Conservation (phyloP, 64 coral and sea anemone genomes). For the Pocillopora verrucosa region DNA sequence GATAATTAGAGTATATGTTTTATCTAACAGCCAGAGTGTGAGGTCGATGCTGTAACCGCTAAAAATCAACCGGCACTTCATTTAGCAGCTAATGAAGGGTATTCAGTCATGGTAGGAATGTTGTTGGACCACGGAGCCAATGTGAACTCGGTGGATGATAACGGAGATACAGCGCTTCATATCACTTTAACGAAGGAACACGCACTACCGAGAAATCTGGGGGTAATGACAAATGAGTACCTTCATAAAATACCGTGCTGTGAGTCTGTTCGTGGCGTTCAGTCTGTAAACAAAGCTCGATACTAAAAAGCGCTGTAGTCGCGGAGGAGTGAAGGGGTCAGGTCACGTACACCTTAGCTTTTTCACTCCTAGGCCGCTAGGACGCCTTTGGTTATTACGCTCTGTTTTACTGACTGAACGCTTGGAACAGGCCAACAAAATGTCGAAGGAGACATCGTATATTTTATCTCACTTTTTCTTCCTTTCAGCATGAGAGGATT, state of each 20-base stretch:
- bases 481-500: too few relatives aligned
- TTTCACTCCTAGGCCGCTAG: too few relatives aligned
- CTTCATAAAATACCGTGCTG: not conserved
- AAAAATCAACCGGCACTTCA: conserved; percentile 35
- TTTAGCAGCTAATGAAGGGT: conserved; percentile 49
- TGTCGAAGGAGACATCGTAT: too few relatives aligned
- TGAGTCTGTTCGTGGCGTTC: too few relatives aligned
- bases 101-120: conserved; percentile 40
- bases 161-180: conserved; percentile 50
- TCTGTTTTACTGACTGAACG: too few relatives aligned
- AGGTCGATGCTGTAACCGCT: not conserved
- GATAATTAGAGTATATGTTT: not conserved
- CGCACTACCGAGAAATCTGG: not conserved
- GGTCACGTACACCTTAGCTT: too few relatives aligned
- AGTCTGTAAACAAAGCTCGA: too few relatives aligned
- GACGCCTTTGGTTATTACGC: too few relatives aligned
- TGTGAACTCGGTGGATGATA: conserved; percentile 6
- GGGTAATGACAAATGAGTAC: not conserved
- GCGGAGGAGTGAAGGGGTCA: too few relatives aligned
- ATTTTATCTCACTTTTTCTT: too few relatives aligned
- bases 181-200: conserved; percentile 23
- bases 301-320: too few relatives aligned
- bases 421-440: too few relatives aligned
- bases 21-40: conserved; percentile 15
- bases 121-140: conserved; percentile 45